Conservation (phyloP, 2,113 vertebrate species). For the Labrus mixtus region DNA sequence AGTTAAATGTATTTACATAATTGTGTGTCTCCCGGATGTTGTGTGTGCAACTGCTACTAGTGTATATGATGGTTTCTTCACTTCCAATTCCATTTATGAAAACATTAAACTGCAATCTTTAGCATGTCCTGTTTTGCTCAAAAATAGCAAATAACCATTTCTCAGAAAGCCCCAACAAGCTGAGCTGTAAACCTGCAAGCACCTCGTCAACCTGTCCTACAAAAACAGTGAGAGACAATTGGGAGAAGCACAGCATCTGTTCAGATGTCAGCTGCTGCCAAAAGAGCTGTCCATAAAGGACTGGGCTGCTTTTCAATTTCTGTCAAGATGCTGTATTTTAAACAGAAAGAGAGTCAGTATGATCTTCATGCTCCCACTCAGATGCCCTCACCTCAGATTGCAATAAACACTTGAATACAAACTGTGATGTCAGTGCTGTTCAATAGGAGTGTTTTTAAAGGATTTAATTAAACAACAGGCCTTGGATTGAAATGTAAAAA, state of each 20-base stretch:
- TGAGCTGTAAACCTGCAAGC: conserved; percentile 37
- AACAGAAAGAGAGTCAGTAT: neutral
- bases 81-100: conserved; percentile 22
- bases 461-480: neutral
- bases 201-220: conserved; percentile 25
- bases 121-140: conserved; percentile 12
- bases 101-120: conserved; percentile 24
- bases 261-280: conserved; percentile 15
- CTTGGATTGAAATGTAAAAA: neutral
- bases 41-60: conserved; percentile 4
- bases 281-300: conserved; percentile 21
- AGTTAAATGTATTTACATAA: conserved; percentile 6
- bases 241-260: conserved; percentile 26
- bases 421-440: neutral
- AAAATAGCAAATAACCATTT: conserved; percentile 48
- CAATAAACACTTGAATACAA: neutral
- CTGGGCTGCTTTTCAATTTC: conserved; percentile 12
- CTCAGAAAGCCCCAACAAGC: conserved; percentile 44
- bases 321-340: conserved; percentile 30
- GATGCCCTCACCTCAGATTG: conserved; percentile 8
- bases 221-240: conserved; percentile 24
- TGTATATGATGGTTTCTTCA: conserved; percentile 5
- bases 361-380: conserved; percentile 4
- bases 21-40: conserved; percentile 15
- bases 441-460: conserved; percentile 2